Evolutionary conservation across 2,797 vertebrate genomes (phyloP), one percentile per base, ranked within the genome.

Genomic region (Eremophila alpestris): DNA sequence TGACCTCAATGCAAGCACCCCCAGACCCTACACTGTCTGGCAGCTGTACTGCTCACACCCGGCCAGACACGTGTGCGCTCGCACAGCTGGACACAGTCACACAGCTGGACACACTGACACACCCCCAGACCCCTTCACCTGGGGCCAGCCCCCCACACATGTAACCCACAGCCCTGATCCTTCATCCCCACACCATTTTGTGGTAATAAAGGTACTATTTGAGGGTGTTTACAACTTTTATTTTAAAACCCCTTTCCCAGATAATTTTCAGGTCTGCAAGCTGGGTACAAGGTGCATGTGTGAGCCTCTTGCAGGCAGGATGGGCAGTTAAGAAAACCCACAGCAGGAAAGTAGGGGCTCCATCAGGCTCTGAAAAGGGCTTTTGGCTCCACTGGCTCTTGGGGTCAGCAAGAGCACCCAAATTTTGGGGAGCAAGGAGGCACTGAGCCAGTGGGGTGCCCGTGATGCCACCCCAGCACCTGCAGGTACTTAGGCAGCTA

Each of bases 281-380:
- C 60, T 64, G 77, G 49, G 64, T 48, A 73, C 0, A 0, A 62
- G 36, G 36, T 0, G 0, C 1, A 2, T 17, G 16, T 65, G 34
- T 6, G 14, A 88, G 64, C 46, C 41, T 81, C 60, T 75, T 49
- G 16, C 8, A 16, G 55, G 43, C 26, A 69, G 30, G 5, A 40
- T 18, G 17, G 4, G 26, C 36, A 65, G 16, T 21, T 71, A 45
- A 77, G 78, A 74, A 84, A 51, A 60, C 17, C 5, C 23, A 20
- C 21, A 60, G 70, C 7, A 15, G 54, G 29, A 55, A 89, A 67
- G 56, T 5, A 17, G 38, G 30, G n/a, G 22, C 11, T 16, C 3
- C 20, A 16, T 3, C 15, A 18, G 14, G n/a, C 14, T 22, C 22
- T 7, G 5, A 40, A 79, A 83, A 36, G 48, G 12, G 19, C 34